Evolutionary conservation across 37 sponge, comb jelly and placozoan genomes (phyloP), one percentile per base, ranked within the genome.

Genomic region (Mnemiopsis leidyi): DNA sequence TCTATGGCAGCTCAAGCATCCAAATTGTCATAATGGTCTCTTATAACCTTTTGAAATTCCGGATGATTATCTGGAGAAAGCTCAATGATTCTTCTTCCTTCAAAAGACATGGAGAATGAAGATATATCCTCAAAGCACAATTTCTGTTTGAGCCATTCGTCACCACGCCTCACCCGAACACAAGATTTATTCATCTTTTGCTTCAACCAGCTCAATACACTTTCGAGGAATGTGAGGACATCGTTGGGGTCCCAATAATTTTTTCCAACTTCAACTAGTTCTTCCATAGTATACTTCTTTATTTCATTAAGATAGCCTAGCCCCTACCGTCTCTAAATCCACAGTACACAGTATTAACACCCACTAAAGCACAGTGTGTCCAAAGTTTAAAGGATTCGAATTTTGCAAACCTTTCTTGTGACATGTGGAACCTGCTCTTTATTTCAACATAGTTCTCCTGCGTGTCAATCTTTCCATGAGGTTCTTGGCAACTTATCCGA

Each of bases 201-300:
- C 21, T 69, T 69, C 73, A 69, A 20, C 73, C 73, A 69, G n/a
- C 2, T 28, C 3, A 69, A 28, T 5, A 69, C 24, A 69, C 24
- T 69, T 5, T 5, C 73, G 24, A 69, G 21, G 73, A 23, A 69
- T 69, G 73, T 69, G 23, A 69, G n/a, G 21, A 69, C 21, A 5
- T 69, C 73, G n/a, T 69, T 69, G 24, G 73, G 73, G 2, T 69
- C 21, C 73, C 73, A 69, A 69, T 23, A 69, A 69, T 69, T 25
- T 25, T 69, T 69, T 1, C 73, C 73, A 25, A 69, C 21, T 20
- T 69, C 73, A 21, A 20, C 73, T 20, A 69, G 21, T 25, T 69
- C 73, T 69, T 69, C n/a, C 23, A 20, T 69, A 20, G 73, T 69
- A 69, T 69, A 69, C 2, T 69, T 69, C 29, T 69, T 69, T 69